A percentile compares a stretch with the other conserved stretches of the same genome.
phyloP scores from a whole-genome alignment of 2,797 vertebrate species.

The Coluber constrictor region DNA sequence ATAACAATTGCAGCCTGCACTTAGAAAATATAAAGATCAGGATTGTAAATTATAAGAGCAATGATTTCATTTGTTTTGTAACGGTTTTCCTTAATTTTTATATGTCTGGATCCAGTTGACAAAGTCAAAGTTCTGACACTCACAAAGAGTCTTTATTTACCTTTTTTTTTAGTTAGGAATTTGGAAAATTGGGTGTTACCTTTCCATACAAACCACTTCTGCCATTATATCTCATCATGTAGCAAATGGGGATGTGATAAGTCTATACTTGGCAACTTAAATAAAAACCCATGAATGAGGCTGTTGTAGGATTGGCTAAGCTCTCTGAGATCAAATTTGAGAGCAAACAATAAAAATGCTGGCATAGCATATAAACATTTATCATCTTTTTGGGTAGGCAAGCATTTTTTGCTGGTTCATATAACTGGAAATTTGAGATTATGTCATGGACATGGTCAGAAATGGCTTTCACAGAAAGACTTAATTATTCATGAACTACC shows the following conservation, averaged over 20 bases:
- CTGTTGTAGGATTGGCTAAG: neutral
- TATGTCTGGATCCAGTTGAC: constrained; percentile 1
- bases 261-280: neutral
- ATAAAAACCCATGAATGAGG: neutral
- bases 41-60: constrained; percentile 32
- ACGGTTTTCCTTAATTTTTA: constrained; percentile 21
- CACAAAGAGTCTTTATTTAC: neutral
- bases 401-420: neutral
- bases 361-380: neutral
- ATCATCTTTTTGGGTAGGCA: neutral
- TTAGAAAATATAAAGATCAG: constrained; percentile 40
- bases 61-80: constrained; percentile 24
- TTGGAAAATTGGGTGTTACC: neutral
- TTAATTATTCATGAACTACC: neutral
- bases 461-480: neutral
- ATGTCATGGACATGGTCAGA: neutral
- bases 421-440: neutral
- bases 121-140: neutral
- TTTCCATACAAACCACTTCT: neutral
- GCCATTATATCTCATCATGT: neutral
- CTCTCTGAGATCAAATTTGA: neutral
- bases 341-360: neutral
- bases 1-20: constrained; percentile 9
- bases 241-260: neutral
- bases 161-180: neutral